These are phyloP conservation scores for Esox niger DNA, from an alignment of 2,113 vertebrate genomes.

Conservation along the genomic window DNA sequence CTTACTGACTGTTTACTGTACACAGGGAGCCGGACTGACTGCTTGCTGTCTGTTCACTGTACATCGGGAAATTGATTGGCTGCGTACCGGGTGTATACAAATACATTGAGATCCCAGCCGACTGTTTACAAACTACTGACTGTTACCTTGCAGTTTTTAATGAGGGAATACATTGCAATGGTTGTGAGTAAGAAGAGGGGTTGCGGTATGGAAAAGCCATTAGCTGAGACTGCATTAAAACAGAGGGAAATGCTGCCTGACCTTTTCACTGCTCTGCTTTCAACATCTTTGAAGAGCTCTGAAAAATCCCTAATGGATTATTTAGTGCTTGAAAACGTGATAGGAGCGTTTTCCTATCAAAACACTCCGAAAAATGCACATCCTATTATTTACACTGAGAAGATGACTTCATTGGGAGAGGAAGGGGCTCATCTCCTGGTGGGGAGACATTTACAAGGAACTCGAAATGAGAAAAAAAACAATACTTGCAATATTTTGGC, in stretches of 20 bases:
- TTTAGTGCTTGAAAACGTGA: conserved; percentile 52
- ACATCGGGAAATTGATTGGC: conserved; percentile 21
- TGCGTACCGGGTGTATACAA: not conserved
- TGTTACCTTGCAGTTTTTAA: conserved; percentile 37
- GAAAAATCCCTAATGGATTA: conserved; percentile 40
- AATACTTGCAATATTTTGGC: conserved; percentile 36
- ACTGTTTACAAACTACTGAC: conserved; percentile 47
- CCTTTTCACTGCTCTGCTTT: conserved; percentile 46
- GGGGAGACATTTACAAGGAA: conserved; percentile 39
- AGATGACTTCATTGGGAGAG: conserved; percentile 45
- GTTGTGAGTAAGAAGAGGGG: conserved; percentile 57
- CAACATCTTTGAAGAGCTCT: conserved; percentile 28
- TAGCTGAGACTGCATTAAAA: conserved; percentile 43
- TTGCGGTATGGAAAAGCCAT: conserved; percentile 53
- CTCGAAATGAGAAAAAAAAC: conserved; percentile 27
- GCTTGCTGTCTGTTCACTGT: conserved; percentile 44
- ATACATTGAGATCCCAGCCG: conserved; percentile 3
- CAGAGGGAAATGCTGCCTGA: conserved; percentile 29
- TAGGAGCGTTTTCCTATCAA: conserved; percentile 50
- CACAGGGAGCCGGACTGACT: conserved; percentile 6
- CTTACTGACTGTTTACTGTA: conserved; percentile 44
- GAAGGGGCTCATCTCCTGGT: conserved; percentile 46
- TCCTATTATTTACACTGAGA: conserved; percentile 46
- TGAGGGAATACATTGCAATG: conserved; percentile 48
- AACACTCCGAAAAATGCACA: conserved; percentile 47